phyloP scores from a whole-genome alignment of 2,888 invertebrate genomes.

The Isotomurus palustris region DNA sequence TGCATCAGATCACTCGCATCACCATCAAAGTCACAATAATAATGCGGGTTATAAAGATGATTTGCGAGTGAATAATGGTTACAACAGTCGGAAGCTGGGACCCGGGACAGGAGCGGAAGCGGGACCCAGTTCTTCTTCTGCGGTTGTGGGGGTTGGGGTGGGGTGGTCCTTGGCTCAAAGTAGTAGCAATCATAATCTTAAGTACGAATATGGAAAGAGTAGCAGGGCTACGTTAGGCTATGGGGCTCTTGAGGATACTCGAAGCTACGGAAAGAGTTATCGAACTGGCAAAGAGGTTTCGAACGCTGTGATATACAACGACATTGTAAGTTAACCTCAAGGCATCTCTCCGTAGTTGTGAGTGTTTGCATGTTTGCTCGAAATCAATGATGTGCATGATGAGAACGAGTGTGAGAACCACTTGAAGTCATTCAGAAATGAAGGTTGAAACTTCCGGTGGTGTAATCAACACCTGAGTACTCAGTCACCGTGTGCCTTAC shows the following conservation, averaged over 20 bases:
- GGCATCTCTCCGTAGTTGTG: not conserved
- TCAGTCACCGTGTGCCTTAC: too few relatives aligned
- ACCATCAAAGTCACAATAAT: slow-evolving; percentile 49
- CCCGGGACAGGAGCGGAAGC: not conserved
- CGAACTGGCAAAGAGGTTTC: slow-evolving; percentile 28
- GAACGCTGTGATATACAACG: slow-evolving; percentile 44
- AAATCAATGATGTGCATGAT: not conserved
- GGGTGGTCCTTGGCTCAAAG: not conserved
- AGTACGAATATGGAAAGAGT: not conserved
- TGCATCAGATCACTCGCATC: slow-evolving; percentile 51
- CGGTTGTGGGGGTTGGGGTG: too few relatives aligned
- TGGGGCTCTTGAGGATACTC: slow-evolving; percentile 8
- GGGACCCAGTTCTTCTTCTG: too few relatives aligned
- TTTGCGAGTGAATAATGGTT: slow-evolving; percentile 7
- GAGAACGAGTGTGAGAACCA: not conserved
- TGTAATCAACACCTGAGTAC: too few relatives aligned
- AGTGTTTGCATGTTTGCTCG: slow-evolving; percentile 3
- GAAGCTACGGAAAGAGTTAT: slow-evolving; percentile 19
- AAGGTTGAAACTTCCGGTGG: too few relatives aligned
- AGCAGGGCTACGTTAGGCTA: not conserved
- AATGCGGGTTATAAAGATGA: slow-evolving; percentile 14
- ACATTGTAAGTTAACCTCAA: slow-evolving; percentile 35
- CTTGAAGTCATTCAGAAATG: too few relatives aligned
- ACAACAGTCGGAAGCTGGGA: not conserved
- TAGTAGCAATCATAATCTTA: too few relatives aligned